Evolutionary conservation across 2,888 invertebrate species (phyloP), one percentile per base, ranked within the genome.

Genomic region (Chymomyza fuscimana): DNA sequence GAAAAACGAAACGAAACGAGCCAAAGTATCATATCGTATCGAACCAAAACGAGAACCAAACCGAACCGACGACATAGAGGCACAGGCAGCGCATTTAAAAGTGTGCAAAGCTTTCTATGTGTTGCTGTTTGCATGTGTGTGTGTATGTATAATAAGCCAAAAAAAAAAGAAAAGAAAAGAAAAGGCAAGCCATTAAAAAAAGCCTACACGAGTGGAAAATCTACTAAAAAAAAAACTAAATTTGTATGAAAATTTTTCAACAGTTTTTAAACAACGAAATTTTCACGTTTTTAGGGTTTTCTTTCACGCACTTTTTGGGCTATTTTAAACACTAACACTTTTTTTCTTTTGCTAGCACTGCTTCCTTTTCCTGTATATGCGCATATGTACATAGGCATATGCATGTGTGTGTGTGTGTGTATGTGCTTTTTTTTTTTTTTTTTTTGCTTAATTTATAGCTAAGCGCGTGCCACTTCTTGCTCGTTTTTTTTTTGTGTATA

Each of bases 141-240:
- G 81, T 84, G 87, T 86, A 86, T 86, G 87, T 87, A 86, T 86
- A 87, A 85, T 73, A 85, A 76, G 80, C 79, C 77, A 79, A 83
- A 80, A 81, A 25, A 25, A 25, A 25, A 25, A 25, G 25, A 2
- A 22, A 22, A 22, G 22, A 22, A 22, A 85, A 73, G 70, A 71
- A 82, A 80, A 60, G 46, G 63, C 51, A 61, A 67, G 67, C 56
- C 16, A 54, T 54, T 22, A 54, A 54, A 16, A 51, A 54, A 54
- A 16, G 22, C 15, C 19, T 54, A 5, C 5, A 54, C 19, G 19
- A 54, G 54, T n/a, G 61, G 52, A 68, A 69, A 74, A 63, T 67
- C 69, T 61, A 36, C 64, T 58, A 70, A 72, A 79, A 56, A 54
- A 6, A 32, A 32, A 7, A 32, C 5, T 32, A 32, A 32, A 32